These are phyloP conservation scores for Callocephalon fimbriatum DNA, from an alignment of 2,113 vertebrate genomes.

Conservation along the genomic window DNA sequence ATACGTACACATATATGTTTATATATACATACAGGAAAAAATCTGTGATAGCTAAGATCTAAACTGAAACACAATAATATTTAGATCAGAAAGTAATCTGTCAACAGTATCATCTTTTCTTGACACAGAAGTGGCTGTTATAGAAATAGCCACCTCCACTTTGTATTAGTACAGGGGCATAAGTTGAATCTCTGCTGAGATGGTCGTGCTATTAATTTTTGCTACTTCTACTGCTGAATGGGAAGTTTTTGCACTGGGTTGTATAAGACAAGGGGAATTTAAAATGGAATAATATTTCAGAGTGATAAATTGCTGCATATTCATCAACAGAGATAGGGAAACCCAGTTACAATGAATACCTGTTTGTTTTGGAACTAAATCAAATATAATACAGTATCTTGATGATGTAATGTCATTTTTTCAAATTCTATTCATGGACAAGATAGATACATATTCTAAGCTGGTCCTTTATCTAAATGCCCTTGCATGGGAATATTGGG, in stretches of 20 bases:
- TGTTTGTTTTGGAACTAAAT: not conserved
- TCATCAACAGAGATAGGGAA: constrained; percentile 28
- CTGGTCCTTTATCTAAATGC: not conserved
- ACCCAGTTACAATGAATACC: not conserved
- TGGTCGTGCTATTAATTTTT: not conserved
- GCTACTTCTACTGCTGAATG: not conserved
- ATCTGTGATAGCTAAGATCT: not conserved
- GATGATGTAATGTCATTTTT: not conserved
- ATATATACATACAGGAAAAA: not conserved
- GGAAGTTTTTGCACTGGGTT: constrained; percentile 32
- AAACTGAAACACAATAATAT: not conserved
- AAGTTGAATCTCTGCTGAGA: not conserved
- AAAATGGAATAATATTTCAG: constrained; percentile 60
- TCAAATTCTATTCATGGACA: not conserved
- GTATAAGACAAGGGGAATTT: constrained; percentile 35
- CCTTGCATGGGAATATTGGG: not conserved
- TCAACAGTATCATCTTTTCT: not conserved
- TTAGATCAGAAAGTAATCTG: not conserved
- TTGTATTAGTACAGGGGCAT: not conserved
- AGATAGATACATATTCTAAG: not conserved
- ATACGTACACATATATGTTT: not conserved
- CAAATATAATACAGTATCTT: not conserved
- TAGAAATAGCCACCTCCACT: not conserved
- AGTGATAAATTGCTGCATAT: constrained; percentile 60
- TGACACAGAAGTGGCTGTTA: not conserved